Evolutionary conservation across 2,888 invertebrate genomes (phyloP).

Genomic region (Drosophila greeni): DNA sequence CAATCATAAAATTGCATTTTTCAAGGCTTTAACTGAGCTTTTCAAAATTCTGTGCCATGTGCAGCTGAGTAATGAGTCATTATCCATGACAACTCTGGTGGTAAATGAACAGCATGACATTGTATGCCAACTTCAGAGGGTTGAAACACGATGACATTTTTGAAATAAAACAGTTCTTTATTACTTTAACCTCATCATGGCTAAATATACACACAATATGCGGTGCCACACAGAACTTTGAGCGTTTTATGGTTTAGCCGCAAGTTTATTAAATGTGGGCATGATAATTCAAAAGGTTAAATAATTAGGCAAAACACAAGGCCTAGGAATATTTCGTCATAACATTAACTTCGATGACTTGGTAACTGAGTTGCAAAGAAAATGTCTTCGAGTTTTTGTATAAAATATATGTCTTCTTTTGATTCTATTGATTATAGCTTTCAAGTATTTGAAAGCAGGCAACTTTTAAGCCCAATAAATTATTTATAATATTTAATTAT

Average conservation of each 20-base stretch:
- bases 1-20: not conserved
- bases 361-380: not conserved
- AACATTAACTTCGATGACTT: not conserved
- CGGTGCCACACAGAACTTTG: not conserved
- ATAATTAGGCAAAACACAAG: not conserved
- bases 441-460: not conserved
- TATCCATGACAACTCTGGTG: not conserved
- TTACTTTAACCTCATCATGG: not conserved
- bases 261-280: conserved; percentile 8
- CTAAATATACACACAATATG: not conserved
- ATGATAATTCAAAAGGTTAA: conserved; percentile 15
- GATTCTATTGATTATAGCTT: not conserved
- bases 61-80: conserved; percentile 1
- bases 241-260: not conserved
- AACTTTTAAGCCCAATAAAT: not conserved
- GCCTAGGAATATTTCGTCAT: not conserved
- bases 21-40: not conserved
- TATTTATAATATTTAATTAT: too few relatives aligned
- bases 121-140: not conserved
- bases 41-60: not conserved
- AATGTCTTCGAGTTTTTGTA: not conserved
- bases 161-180: not conserved
- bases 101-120: not conserved
- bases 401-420: not conserved
- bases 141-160: not conserved